Base-by-base conservation (phyloP, 2,797 vertebrate species). In the Myiothlypis coronata region DNA sequence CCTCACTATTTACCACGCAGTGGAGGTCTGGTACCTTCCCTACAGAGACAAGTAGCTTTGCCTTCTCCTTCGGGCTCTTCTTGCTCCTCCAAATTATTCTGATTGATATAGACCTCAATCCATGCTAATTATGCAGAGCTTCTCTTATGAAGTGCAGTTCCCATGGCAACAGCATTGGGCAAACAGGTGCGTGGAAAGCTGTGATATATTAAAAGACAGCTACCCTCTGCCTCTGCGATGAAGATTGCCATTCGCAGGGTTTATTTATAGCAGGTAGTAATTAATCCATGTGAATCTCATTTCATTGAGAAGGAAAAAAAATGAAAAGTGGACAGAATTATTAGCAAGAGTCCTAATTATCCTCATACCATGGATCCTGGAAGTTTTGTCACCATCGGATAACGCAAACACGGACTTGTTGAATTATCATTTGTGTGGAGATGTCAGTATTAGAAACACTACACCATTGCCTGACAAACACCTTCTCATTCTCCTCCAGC, bases 201-300 rank as follows among this genome's bases (percentile, higher is more conserved):
- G 97, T 86, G 96, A 96, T 98, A 96, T 96, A 97, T 97, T 97
- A 98, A 98, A 97, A 89, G 95, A 97, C 97, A 97, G 97, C 97
- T 97, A 97, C 97, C 97, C 98, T 98, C 97, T 97, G 97, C 97
- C 97, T 97, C 95, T 83, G 87, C 86, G 10, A 96, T 88, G 93
- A 75, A 96, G 96, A 96, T 91, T 97, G 97, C 97, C 94, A 92
- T 96, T 97, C 87, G 50, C 84, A 74, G 79, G 35, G 43, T 96
- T 97, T 98, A 98, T 98, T 98, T 98, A 98, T 98, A 98, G 98
- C 95, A 97, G 97, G 95, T 97, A 97, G 96, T 96, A 98, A 98
- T 98, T 98, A 98, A 98, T 98, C 97, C 95, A 22, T 94, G 96
- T 89, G 96, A 98, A 96, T 97, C 96, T 97, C 91, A 52, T 97